Conservation (phyloP, 2,888 invertebrate genomes). For the Didymodactylos carnosus region DNA sequence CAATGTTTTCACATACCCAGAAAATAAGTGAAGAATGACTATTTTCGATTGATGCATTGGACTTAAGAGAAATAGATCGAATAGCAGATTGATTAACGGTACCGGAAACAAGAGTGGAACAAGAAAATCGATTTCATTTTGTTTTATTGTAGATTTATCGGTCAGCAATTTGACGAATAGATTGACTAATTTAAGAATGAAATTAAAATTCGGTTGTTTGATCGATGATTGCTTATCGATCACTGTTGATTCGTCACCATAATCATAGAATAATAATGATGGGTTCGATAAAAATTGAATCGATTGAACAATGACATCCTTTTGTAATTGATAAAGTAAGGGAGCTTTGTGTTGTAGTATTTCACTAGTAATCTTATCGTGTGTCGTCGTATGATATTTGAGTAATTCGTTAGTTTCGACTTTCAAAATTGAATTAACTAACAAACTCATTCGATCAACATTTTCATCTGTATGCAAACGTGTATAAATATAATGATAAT, state of each 20-base stretch:
- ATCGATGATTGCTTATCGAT: neutral
- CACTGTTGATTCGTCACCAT: too few relatives aligned
- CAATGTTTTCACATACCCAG: neutral
- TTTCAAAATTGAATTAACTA: neutral
- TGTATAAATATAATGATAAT: neutral
- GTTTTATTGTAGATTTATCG: neutral
- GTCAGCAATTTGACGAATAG: neutral
- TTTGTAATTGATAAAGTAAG: neutral
- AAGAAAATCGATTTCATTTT: neutral
- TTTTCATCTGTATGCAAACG: neutral
- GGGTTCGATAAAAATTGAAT: neutral
- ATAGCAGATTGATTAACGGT: neutral
- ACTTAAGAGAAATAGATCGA: neutral
- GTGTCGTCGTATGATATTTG: too few relatives aligned
- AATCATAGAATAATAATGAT: neutral
- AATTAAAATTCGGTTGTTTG: neutral
- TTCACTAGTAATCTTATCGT: neutral
- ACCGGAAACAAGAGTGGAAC: neutral
- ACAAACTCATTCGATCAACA: neutral
- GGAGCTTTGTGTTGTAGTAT: neutral
- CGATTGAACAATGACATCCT: neutral
- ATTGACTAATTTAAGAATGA: neutral
- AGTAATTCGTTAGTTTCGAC: neutral
- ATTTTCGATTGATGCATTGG: neutral
- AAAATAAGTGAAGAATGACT: neutral